Conservation (phyloP, 2,888 invertebrate genomes). For the Nephrocerus scutellatus region DNA sequence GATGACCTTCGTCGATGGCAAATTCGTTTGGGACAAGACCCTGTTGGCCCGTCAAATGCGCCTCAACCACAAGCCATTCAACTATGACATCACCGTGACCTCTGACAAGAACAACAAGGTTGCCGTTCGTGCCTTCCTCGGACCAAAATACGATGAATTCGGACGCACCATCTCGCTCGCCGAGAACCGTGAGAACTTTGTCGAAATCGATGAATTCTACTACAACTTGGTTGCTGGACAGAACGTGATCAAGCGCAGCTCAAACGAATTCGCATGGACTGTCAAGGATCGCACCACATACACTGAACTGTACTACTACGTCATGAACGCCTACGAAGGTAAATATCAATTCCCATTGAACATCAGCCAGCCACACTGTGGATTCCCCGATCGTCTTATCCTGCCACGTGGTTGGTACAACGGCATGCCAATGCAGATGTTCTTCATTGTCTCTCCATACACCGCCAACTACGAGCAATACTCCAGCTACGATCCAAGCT, state of each 20-base stretch:
- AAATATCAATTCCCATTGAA: slow-evolving; percentile 51
- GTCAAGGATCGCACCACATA: slow-evolving; percentile 59
- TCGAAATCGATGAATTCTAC: slow-evolving; percentile 58
- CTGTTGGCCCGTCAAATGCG: slow-evolving; percentile 56
- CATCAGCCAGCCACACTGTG: slow-evolving; percentile 55
- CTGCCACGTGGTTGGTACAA: slow-evolving; percentile 63
- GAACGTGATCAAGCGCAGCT: slow-evolving; percentile 62
- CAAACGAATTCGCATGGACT: slow-evolving; percentile 59
- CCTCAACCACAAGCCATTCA: slow-evolving; percentile 60
- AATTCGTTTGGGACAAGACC: slow-evolving; percentile 36
- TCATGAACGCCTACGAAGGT: slow-evolving; percentile 55
- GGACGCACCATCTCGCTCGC: slow-evolving; percentile 54
- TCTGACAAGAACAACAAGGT: slow-evolving; percentile 54
- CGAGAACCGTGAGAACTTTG: slow-evolving; percentile 56
- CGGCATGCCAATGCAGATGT: slow-evolving; percentile 60
- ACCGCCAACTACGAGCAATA: slow-evolving; percentile 49
- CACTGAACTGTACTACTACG: slow-evolving; percentile 56
- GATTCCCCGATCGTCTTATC: slow-evolving; percentile 64
- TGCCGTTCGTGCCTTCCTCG: slow-evolving; percentile 61
- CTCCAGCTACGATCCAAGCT: slow-evolving; percentile 49
- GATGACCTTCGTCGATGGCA: slow-evolving; percentile 47
- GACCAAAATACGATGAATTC: slow-evolving; percentile 60
- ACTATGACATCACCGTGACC: slow-evolving; percentile 51
- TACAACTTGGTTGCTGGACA: slow-evolving; percentile 57
- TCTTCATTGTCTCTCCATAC: slow-evolving; percentile 56